Conservation (phyloP, 2,888 invertebrate genomes). For the Euclidia mi region DNA sequence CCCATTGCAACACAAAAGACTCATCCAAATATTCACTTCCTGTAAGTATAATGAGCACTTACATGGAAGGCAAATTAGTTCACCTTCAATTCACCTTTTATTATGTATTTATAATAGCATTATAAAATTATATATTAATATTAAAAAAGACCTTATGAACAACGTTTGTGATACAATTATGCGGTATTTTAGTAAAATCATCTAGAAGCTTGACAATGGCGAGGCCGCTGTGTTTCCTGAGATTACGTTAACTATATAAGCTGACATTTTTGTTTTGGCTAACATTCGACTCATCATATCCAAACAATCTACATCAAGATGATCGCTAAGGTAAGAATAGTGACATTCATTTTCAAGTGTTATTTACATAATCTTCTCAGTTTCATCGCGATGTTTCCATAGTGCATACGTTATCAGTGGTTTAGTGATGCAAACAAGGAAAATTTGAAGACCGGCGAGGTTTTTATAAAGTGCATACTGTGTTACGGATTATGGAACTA, state of each 20-base stretch:
- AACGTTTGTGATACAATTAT: constrained; percentile 63
- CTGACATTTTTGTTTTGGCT: constrained; percentile 61
- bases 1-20: constrained; percentile 24
- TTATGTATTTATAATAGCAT: constrained; percentile 47
- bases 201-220: constrained; percentile 71
- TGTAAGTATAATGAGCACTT: constrained; percentile 32
- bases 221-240: constrained; percentile 72
- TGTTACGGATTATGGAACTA: not conserved
- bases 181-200: constrained; percentile 62
- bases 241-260: constrained; percentile 75
- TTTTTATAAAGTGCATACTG: not conserved
- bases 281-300: constrained; percentile 68
- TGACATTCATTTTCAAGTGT: constrained; percentile 11
- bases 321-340: constrained; percentile 74
- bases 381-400: not conserved
- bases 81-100: constrained; percentile 59
- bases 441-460: not conserved
- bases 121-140: constrained; percentile 60
- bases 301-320: constrained; percentile 66
- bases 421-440: not conserved
- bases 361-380: constrained; percentile 13
- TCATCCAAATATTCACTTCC: constrained; percentile 39
- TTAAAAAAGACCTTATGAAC: constrained; percentile 58
- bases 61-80: constrained; percentile 44
- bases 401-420: constrained; percentile 8